These are phyloP conservation scores for Drosophila prostipennis DNA, from an alignment of 2,888 invertebrate genomes.

Conservation along the genomic window DNA sequence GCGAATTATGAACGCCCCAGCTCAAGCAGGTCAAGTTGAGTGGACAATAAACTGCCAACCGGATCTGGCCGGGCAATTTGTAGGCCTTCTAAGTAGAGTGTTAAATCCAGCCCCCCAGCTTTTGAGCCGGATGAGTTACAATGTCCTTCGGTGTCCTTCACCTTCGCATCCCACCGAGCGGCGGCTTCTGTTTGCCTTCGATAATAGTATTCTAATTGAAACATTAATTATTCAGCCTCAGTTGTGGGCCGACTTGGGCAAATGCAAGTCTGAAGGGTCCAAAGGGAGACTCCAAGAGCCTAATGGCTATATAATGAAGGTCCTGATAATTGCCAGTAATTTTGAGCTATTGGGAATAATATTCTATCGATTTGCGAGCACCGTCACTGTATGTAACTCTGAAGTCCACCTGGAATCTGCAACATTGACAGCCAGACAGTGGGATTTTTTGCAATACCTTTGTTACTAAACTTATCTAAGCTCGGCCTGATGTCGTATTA, in stretches of 20 bases:
- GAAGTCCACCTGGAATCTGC: not conserved
- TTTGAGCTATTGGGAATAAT: constrained; percentile 19
- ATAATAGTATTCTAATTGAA: constrained; percentile 75
- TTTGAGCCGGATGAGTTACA: constrained; percentile 16
- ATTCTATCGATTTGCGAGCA: constrained; percentile 14
- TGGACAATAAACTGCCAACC: constrained; percentile 66
- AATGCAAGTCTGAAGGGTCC: constrained; percentile 33
- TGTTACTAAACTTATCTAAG: not conserved
- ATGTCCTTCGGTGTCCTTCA: constrained; percentile 56
- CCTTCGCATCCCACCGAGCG: constrained; percentile 38
- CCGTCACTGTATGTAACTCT: not conserved
- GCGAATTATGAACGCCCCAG: constrained; percentile 60
- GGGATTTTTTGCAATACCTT: not conserved
- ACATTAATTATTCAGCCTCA: constrained; percentile 71
- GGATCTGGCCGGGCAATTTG: constrained; percentile 64
- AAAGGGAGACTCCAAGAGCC: constrained; percentile 12
- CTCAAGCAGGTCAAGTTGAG: constrained; percentile 68
- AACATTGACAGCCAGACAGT: not conserved
- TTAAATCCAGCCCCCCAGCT: constrained; percentile 45
- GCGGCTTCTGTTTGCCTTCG: constrained; percentile 46
- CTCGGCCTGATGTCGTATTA: not conserved
- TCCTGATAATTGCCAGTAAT: constrained; percentile 24
- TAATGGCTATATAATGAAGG: constrained; percentile 48
- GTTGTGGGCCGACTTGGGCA: constrained; percentile 24
- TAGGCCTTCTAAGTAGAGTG: constrained; percentile 58